phyloP scores from a whole-genome alignment of 2,797 vertebrate species.

The Sebastes hubbsi region DNA sequence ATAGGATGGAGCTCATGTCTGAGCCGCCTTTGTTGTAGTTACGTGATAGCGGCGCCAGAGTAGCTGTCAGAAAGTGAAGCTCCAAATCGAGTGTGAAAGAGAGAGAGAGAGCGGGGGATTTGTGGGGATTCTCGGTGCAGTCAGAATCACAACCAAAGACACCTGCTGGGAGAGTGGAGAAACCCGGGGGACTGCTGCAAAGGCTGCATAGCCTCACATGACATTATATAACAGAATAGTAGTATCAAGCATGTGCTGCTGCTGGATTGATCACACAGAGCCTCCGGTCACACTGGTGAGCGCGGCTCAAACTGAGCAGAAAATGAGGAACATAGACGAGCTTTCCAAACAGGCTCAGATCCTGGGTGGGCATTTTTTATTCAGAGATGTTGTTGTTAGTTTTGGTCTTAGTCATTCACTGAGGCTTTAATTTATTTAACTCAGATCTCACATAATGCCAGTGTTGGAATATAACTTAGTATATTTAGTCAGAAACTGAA shows the following conservation, averaged over 20 bases:
- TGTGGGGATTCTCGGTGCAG: constrained; percentile 24
- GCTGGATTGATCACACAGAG: constrained; percentile 37
- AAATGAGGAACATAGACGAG: constrained; percentile 12
- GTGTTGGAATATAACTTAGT: neutral
- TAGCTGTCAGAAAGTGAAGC: constrained; percentile 11
- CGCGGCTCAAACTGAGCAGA: constrained; percentile 12
- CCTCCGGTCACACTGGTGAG: constrained; percentile 26
- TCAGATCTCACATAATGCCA: neutral
- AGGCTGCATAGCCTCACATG: constrained; percentile 26
- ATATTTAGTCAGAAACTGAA: neutral
- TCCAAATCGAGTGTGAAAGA: constrained; percentile 9
- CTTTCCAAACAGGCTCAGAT: constrained; percentile 9
- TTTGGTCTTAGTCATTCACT: neutral
- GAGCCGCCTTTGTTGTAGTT: constrained; percentile 33
- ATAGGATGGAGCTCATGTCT: constrained; percentile 9
- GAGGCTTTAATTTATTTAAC: neutral
- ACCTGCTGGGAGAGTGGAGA: constrained; percentile 40
- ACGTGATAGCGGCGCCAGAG: constrained; percentile 13
- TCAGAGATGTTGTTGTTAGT: neutral
- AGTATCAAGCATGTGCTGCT: constrained; percentile 24
- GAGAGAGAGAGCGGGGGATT: neutral
- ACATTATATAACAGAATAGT: constrained; percentile 30
- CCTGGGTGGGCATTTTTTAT: neutral
- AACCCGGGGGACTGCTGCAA: constrained; percentile 13
- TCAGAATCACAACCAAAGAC: constrained; percentile 9